A percentile compares a stretch with the other conserved stretches of the same genome.
These are phyloP conservation scores for Takifugu ocellatus DNA, from an alignment of 2,797 vertebrate species.

Conservation along the genomic window DNA sequence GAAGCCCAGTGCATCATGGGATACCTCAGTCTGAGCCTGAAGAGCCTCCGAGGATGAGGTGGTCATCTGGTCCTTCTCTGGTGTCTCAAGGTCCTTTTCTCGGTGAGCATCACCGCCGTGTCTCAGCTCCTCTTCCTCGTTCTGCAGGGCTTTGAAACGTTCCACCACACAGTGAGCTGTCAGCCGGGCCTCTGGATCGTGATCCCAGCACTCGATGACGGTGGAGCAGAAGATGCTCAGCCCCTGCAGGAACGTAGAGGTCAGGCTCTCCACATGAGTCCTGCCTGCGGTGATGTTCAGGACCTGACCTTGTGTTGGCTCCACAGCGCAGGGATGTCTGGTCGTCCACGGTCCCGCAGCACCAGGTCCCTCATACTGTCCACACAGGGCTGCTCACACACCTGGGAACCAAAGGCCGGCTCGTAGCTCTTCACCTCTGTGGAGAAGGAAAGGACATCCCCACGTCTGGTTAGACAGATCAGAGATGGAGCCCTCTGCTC, in stretches of 20 bases:
- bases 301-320: slow-evolving; percentile 78
- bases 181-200: slow-evolving; percentile 88
- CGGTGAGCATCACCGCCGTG: not conserved
- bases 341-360: slow-evolving; percentile 83
- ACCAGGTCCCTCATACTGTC: slow-evolving; percentile 91
- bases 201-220: slow-evolving; percentile 89
- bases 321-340: slow-evolving; percentile 83
- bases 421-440: slow-evolving; percentile 84
- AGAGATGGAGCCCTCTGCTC: too few species aligned
- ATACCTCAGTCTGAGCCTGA: not conserved
- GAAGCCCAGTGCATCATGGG: slow-evolving; percentile 17
- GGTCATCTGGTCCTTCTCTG: not conserved
- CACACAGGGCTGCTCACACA: slow-evolving; percentile 87
- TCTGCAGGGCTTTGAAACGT: slow-evolving; percentile 79
- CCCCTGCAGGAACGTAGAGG: slow-evolving; percentile 66
- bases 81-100: slow-evolving; percentile 23
- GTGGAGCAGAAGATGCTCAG: slow-evolving; percentile 86
- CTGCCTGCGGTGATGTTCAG: not conserved
- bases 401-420: slow-evolving; percentile 84
- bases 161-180: slow-evolving; percentile 90
- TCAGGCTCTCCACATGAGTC: not conserved
- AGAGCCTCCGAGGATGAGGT: not conserved
- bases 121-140: slow-evolving; percentile 3
- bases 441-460: not conserved
- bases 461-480: too few species aligned